phyloP scores from a whole-genome alignment of 2,888 invertebrate species.

The Hemistola chrysoprasaria region DNA sequence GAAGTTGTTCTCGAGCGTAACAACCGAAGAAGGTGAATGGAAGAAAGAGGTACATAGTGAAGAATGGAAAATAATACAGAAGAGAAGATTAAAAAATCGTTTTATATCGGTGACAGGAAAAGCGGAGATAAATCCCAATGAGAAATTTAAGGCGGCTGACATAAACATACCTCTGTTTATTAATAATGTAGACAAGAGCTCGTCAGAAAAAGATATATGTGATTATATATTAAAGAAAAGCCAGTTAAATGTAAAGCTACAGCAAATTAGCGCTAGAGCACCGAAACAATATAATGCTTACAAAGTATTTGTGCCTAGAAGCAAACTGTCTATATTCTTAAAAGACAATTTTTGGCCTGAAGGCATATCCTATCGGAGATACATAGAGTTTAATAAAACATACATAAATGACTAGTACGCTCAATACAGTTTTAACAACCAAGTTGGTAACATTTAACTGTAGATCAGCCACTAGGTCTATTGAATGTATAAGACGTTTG shows the following conservation, averaged over 20 bases:
- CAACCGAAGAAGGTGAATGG: not conserved
- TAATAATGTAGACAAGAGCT: slow-evolving; percentile 7
- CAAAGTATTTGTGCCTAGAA: slow-evolving; percentile 27
- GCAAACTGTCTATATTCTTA: slow-evolving; percentile 24
- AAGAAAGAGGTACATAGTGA: not conserved
- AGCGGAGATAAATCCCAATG: not conserved
- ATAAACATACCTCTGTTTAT: slow-evolving; percentile 6
- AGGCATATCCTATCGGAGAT: slow-evolving; percentile 25
- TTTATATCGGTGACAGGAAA: slow-evolving; percentile 4
- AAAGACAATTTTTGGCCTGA: slow-evolving; percentile 28
- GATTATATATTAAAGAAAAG: slow-evolving; percentile 8
- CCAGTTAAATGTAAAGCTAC: slow-evolving; percentile 3
- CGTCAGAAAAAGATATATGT: slow-evolving; percentile 6
- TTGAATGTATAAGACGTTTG: slow-evolving; percentile 21
- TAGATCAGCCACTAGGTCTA: slow-evolving; percentile 25
- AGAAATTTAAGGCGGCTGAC: slow-evolving; percentile 6
- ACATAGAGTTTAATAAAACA: slow-evolving; percentile 18
- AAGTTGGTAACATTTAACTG: slow-evolving; percentile 31
- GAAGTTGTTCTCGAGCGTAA: not conserved
- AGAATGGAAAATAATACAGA: slow-evolving; percentile 3
- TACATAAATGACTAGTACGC: not conserved
- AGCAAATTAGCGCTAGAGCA: slow-evolving; percentile 21
- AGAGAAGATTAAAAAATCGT: slow-evolving; percentile 3
- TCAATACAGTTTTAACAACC: not conserved
- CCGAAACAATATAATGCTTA: slow-evolving; percentile 19